These are phyloP conservation scores for Craseonycteris thonglongyai DNA, from an alignment of 2,113 vertebrate species.

Conservation along the genomic window DNA sequence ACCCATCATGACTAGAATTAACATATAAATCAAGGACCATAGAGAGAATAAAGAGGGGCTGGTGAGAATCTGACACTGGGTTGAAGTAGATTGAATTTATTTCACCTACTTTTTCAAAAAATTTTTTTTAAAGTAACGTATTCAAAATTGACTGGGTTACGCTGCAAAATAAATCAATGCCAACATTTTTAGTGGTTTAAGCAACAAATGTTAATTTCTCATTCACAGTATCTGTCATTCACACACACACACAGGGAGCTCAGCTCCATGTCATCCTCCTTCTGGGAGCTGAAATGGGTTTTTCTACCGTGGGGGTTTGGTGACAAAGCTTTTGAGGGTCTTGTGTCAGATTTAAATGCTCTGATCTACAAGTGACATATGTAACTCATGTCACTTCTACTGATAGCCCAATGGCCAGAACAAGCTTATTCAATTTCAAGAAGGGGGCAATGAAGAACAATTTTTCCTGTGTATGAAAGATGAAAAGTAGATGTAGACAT, in stretches of 20 bases:
- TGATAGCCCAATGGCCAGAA: neutral
- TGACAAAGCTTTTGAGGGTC: neutral
- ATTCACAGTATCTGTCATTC: neutral
- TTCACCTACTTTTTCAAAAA: neutral
- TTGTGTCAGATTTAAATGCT: neutral
- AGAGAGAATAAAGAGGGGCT: neutral
- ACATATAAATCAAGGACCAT: neutral
- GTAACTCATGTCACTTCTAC: neutral
- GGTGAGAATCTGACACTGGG: neutral
- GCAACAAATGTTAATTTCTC: neutral
- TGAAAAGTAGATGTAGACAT: neutral
- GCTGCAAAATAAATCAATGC: neutral
- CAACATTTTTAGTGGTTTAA: neutral
- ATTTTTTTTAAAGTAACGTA: neutral
- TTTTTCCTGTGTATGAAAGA: neutral
- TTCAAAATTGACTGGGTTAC: neutral
- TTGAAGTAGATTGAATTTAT: neutral
- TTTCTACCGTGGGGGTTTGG: neutral
- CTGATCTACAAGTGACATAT: neutral
- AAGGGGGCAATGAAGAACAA: neutral
- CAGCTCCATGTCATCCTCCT: neutral
- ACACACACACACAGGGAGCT: accelerated
- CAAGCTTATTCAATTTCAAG: neutral
- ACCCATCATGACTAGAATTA: neutral
- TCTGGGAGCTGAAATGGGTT: neutral